Evolutionary conservation across 2,888 invertebrate genomes (phyloP).

Genomic region (Asteroscopus sphinx): DNA sequence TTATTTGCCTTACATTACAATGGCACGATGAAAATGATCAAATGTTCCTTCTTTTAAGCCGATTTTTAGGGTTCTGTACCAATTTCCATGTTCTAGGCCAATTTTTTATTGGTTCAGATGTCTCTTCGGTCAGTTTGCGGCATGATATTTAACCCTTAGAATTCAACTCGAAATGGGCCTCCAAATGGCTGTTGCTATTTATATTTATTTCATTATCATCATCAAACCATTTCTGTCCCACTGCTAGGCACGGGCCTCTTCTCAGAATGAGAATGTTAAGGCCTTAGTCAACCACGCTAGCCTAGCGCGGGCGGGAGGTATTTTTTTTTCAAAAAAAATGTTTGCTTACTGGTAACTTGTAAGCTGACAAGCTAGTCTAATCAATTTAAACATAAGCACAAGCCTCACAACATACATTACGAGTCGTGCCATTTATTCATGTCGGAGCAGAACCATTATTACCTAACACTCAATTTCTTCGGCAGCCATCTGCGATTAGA

Average conservation of each 20-base stretch:
- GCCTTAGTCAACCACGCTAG: too few relatives aligned
- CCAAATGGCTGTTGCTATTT: too few relatives aligned
- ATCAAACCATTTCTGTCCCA: too few relatives aligned
- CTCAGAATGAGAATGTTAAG: too few relatives aligned
- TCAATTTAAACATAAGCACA: conserved; percentile 14
- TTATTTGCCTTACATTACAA: conserved; percentile 42
- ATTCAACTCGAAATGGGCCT: too few relatives aligned
- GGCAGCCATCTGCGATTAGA: conserved; percentile 54
- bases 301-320: too few relatives aligned
- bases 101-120: conserved; percentile 11
- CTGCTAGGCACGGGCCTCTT: too few relatives aligned
- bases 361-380: conserved; percentile 3
- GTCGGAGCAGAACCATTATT: conserved; percentile 50
- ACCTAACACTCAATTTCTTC: conserved; percentile 60
- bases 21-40: conserved; percentile 23
- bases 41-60: conserved; percentile 13
- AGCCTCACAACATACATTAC: conserved; percentile 33
- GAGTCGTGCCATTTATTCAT: conserved; percentile 17
- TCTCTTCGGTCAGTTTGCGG: conserved; percentile 6
- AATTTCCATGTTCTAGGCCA: too few relatives aligned
- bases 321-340: too few relatives aligned
- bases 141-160: too few relatives aligned
- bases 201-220: too few relatives aligned
- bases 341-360: not conserved
- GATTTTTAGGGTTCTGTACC: too few relatives aligned